Evolutionary conservation across 2,888 invertebrate genomes (phyloP), one percentile per base, ranked within the genome.

Genomic region (Brachypterus glaber): DNA sequence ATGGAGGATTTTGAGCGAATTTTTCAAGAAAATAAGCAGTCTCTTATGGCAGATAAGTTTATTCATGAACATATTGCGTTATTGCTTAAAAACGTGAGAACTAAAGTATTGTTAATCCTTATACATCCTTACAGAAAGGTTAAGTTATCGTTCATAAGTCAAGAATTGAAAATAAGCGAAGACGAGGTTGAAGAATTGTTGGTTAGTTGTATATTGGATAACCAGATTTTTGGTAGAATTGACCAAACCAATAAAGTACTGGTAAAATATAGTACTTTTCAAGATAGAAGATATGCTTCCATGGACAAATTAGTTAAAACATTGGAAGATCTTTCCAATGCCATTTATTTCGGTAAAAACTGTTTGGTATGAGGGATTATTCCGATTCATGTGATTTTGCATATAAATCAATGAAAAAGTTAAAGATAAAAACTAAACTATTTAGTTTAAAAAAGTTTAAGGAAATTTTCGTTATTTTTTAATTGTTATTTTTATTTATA

Each of bases 61-160:
- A 96, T 98, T 55, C 71, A 91, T 48, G 98, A 98, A 62, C 96
- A 97, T 62, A 95, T 98, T 54, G 96, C 95, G 69, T 76, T 93
- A 67, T 70, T 96, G 43, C 68, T 96, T 37, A 74, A 91, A 42
- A 95, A 95, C 66, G 95, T 98, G 55, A 75, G 97, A 45, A 96
- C 95, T 2, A 86, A 96, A 70, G 96, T 97, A 40, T 71, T 98
- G 40, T 86, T 97, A 46, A 90, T 91, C 60, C 69, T 98, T 44
- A 95, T 98, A 52, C 88, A 89, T 40, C 97, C 98, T 0, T 98
- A 98, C 69, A 95, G 90, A 33, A 79, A 88, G 57, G 93, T 98
- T 51, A 90, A 91, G 59, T 88, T 98, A 60, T 86, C 88, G 2
- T 97, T 95, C 63, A 90, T 97, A 60, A 92, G 95, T 24, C 83